Conservation (phyloP, 2,797 vertebrate genomes). For the Myotis myotis region DNA sequence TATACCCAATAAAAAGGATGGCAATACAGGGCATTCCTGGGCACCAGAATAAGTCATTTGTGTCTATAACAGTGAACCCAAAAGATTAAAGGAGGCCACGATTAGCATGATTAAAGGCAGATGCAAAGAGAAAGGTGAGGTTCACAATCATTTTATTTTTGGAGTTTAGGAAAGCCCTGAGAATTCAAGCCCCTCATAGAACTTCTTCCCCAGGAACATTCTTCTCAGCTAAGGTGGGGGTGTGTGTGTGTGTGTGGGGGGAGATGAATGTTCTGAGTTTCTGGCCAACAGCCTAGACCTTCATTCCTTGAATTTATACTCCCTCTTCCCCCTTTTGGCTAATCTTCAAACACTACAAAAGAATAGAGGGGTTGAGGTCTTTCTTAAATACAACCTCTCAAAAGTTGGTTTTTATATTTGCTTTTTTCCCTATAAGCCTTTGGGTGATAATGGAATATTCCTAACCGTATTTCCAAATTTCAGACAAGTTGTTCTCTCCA, state of each 20-base stretch:
- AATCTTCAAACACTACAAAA: slow-evolving; percentile 59
- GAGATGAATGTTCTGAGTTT: slow-evolving; percentile 29
- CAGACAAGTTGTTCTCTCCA: background rate
- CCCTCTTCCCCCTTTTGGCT: slow-evolving; percentile 64
- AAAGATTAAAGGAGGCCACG: background rate
- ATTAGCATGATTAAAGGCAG: background rate
- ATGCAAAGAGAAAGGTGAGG: slow-evolving; percentile 31
- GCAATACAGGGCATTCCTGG: background rate
- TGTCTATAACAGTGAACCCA: background rate
- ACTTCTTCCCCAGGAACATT: slow-evolving; percentile 56
- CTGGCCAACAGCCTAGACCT: slow-evolving; percentile 57
- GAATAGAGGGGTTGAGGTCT: slow-evolving; percentile 43
- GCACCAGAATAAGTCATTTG: background rate
- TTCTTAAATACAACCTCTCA: slow-evolving; percentile 48
- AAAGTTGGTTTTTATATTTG: slow-evolving; percentile 46
- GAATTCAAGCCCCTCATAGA: background rate
- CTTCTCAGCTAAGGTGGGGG: background rate
- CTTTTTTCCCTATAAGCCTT: slow-evolving; percentile 29
- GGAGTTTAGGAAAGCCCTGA: background rate
- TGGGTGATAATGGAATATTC: background rate
- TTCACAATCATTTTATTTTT: background rate
- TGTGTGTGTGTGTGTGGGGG: too few relatives aligned
- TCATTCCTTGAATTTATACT: slow-evolving; percentile 57
- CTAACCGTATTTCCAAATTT: slow-evolving; percentile 1
- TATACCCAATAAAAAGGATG: background rate